Percentiles rank a stretch among this genome's conserved stretches.
Evolutionary conservation across 2,113 vertebrate species (phyloP).

Genomic region (Albula goreensis): DNA sequence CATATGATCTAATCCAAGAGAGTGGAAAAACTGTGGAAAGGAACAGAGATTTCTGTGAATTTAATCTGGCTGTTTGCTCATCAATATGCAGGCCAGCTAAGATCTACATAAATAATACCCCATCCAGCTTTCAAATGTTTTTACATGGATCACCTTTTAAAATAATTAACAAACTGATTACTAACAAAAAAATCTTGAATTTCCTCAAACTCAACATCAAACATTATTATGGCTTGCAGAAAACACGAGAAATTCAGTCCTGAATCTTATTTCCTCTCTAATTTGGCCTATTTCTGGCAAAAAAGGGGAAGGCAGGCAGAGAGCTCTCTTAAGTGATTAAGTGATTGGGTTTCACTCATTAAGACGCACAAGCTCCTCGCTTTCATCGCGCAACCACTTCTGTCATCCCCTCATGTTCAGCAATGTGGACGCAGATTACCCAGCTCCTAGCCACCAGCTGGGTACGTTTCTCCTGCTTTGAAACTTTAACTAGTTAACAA

Average conservation of each 20-base stretch:
- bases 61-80: background rate
- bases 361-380: background rate
- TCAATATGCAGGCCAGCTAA: background rate
- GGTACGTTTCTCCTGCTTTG: slow-evolving; percentile 11
- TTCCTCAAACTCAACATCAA: background rate
- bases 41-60: background rate
- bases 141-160: background rate
- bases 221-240: background rate
- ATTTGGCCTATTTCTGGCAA: background rate
- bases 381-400: background rate
- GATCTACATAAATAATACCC: background rate
- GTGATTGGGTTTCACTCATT: slow-evolving; percentile 9
- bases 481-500: background rate
- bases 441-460: background rate
- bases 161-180: background rate
- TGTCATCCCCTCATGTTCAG: background rate
- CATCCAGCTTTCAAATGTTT: background rate
- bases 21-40: background rate
- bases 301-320: background rate
- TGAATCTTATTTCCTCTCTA: background rate
- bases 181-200: background rate
- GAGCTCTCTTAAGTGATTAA: background rate
- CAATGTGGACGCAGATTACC: background rate
- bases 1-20: background rate
- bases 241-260: background rate